Base-by-base conservation (phyloP, 2,797 vertebrate species). In the Rachycentron canadum region DNA sequence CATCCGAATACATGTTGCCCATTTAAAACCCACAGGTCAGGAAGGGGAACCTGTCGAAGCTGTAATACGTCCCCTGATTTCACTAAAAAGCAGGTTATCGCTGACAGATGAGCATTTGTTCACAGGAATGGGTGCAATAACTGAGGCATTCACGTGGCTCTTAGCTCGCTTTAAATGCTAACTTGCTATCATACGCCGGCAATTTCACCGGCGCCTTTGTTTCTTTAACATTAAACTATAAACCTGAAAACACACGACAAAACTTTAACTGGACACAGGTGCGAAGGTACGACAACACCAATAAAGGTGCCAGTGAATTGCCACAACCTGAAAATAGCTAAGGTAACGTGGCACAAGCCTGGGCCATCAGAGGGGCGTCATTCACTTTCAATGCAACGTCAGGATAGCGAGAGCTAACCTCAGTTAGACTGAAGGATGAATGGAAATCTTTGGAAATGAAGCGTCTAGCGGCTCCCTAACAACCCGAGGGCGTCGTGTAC, bases 321-420 rank as follows among this genome's bases (percentile, higher is more conserved):
- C 1, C 4, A n/a, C 2, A 6, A 23, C 2, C 2, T n/a, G 3
- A 21, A 38, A 65, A 49, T 2, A 19, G 55, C 28, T 2, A 50
- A 16, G 69, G 56, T 86, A 93, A 94, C 93, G 93, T 94, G 93
- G 92, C 94, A 92, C 21, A 65, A 79, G 26, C 26, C 64, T 19
- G 74, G 36, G 26, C 70, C 72, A 55, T 41, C 7, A 69, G 41
- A 84, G 69, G 55, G 52, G 69, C 83, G 85, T 81, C 83, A 79
- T 76, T 78, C 67, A 25, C 2, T 19, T 8, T 13, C 23, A 83
- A 78, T 69, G 91, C 87, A 73, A 83, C 85, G 83, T 82, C 80
- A 83, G 81, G 30, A 8, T 71, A 89, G 81, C 82, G 26, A 23
- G 1, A 58, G 84, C 83, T 88, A 81, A 74, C 79, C 36, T 10